phyloP scores from a whole-genome alignment of 2,113 vertebrate species.

The Chrysemys picta region DNA sequence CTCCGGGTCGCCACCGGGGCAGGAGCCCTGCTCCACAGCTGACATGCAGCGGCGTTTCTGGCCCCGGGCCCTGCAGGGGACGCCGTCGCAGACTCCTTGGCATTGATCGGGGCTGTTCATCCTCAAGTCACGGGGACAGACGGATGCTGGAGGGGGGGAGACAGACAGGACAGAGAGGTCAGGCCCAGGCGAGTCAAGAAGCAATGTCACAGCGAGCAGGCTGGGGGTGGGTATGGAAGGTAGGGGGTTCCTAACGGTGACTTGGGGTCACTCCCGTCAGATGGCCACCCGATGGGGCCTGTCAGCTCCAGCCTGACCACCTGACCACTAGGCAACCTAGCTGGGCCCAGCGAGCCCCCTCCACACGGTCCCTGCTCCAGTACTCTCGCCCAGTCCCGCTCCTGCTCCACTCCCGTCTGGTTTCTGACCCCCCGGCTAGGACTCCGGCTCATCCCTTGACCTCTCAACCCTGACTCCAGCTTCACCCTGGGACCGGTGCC shows the following conservation, averaged over 20 bases:
- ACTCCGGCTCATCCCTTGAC: background rate
- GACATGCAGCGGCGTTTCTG: slow-evolving; percentile 47
- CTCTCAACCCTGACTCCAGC: background rate
- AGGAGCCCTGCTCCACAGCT: background rate
- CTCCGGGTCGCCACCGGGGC: background rate
- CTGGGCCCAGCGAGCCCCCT: background rate
- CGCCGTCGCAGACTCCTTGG: background rate
- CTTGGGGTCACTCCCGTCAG: background rate
- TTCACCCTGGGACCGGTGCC: background rate
- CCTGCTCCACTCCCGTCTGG: background rate
- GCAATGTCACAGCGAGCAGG: background rate
- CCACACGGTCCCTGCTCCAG: background rate
- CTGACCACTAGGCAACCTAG: background rate
- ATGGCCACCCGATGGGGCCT: background rate
- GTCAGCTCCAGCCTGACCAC: too few species aligned
- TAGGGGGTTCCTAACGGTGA: background rate
- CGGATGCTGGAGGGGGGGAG: background rate
- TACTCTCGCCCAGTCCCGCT: background rate
- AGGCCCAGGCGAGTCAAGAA: too few species aligned
- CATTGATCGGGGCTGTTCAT: slow-evolving; percentile 38
- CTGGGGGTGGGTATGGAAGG: background rate
- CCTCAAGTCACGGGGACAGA: background rate
- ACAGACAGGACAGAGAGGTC: background rate
- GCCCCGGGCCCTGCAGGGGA: background rate
- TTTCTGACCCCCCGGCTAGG: background rate